Conservation (phyloP, 1,140 invertebrate genomes). For the Scaptomyza graminum region DNA sequence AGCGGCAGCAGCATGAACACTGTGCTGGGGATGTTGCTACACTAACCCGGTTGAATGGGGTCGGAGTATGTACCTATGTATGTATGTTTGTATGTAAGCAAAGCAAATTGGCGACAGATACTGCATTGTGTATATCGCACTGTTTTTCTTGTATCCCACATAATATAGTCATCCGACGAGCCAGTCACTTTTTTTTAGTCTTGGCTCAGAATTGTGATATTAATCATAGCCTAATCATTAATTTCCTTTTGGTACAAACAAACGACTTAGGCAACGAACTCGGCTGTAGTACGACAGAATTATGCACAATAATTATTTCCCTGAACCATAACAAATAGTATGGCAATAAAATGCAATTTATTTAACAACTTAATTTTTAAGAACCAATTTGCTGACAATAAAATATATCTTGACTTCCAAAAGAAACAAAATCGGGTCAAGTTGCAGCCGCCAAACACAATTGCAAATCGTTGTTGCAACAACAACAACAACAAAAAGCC, state of each 20-base stretch:
- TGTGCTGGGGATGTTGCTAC: constrained; percentile 65
- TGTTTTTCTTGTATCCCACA: constrained; percentile 39
- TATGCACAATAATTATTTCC: constrained; percentile 53
- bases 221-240: constrained; percentile 74
- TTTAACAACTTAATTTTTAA: constrained; percentile 70
- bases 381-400: constrained; percentile 56
- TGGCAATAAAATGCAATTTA: constrained; percentile 53
- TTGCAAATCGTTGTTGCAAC: constrained; percentile 40
- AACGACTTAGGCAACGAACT: constrained; percentile 59
- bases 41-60: constrained; percentile 40
- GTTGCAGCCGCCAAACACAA: constrained; percentile 44
- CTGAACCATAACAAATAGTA: constrained; percentile 53
- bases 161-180: constrained; percentile 55
- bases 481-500: constrained; percentile 54
- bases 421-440: constrained; percentile 61
- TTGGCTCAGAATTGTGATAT: constrained; percentile 65
- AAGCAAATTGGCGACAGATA: constrained; percentile 71
- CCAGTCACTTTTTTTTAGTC: constrained; percentile 42
- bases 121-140: constrained; percentile 40
- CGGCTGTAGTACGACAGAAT: background rate
- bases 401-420: constrained; percentile 52
- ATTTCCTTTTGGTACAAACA: constrained; percentile 51
- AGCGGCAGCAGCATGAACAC: constrained; percentile 60
- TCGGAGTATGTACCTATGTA: constrained; percentile 7
- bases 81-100: constrained; percentile 24